These are phyloP conservation scores for Eupithecia tripunctaria DNA, from an alignment of 2,888 invertebrate species.

Conservation along the genomic window DNA sequence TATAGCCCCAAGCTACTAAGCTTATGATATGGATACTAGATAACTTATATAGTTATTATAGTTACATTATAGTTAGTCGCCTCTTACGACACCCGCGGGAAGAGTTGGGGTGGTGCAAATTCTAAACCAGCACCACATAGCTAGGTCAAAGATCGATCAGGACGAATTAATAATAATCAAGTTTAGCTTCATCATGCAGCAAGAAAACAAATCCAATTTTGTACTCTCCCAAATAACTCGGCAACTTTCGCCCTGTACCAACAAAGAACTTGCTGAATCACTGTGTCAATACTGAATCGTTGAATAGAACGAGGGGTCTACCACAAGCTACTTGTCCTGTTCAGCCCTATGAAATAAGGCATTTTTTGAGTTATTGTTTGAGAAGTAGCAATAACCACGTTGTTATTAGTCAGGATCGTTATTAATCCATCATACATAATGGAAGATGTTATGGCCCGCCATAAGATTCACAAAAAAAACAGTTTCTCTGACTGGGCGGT, in stretches of 20 bases:
- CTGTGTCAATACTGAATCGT: slow-evolving; percentile 28
- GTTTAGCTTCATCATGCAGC: background rate
- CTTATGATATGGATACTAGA: too few species aligned
- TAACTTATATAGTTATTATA: too few species aligned
- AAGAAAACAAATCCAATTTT: slow-evolving; percentile 6
- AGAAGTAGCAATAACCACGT: background rate
- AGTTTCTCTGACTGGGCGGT: background rate
- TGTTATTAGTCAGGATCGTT: background rate
- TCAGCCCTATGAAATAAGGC: background rate
- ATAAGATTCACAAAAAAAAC: background rate
- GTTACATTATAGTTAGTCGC: too few species aligned
- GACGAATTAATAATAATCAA: background rate
- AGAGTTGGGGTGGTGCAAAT: too few species aligned
- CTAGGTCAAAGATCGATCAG: background rate
- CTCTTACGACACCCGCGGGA: too few species aligned
- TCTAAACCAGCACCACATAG: too few species aligned
- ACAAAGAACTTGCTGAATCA: slow-evolving; percentile 30
- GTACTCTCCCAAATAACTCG: background rate
- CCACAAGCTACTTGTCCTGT: background rate
- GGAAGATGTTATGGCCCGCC: too few species aligned
- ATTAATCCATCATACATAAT: too few species aligned
- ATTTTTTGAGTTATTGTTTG: background rate
- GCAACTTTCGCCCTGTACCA: slow-evolving; percentile 1
- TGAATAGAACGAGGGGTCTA: slow-evolving; percentile 2
- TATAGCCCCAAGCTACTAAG: too few species aligned